A percentile compares a stretch with the other conserved stretches of the same genome.
Conservation (phyloP, 2,113 vertebrate species). For the Ramphastos sulfuratus region DNA sequence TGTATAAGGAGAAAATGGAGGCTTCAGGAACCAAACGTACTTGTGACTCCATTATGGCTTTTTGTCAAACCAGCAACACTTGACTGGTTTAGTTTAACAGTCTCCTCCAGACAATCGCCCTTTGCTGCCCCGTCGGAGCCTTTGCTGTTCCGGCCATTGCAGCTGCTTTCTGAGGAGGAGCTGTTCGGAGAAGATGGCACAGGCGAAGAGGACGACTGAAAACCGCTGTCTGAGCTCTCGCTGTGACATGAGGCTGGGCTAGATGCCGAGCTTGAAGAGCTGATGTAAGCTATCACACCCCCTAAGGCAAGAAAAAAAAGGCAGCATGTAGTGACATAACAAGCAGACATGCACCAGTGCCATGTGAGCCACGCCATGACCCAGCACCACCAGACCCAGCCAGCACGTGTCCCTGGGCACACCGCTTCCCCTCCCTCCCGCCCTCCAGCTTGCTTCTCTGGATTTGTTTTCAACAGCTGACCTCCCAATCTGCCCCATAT, state of each 20-base stretch:
- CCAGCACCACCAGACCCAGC: slow-evolving; percentile 54
- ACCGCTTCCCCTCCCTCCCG: not conserved
- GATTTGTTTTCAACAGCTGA: not conserved
- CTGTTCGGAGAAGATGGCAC: slow-evolving; percentile 85
- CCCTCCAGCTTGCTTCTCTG: not conserved
- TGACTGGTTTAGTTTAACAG: slow-evolving; percentile 79
- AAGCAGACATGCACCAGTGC: slow-evolving; percentile 45
- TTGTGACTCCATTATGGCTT: slow-evolving; percentile 87
- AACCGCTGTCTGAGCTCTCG: slow-evolving; percentile 87
- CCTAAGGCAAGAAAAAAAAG: slow-evolving; percentile 76
- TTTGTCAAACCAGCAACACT: slow-evolving; percentile 75
- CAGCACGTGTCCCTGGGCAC: slow-evolving; percentile 19
- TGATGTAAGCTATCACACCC: slow-evolving; percentile 96
- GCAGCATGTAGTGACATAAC: slow-evolving; percentile 51
- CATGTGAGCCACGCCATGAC: slow-evolving; percentile 52
- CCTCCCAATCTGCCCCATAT: not conserved
- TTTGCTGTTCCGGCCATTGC: slow-evolving; percentile 62
- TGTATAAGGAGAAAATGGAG: fast-evolving
- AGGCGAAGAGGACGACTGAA: slow-evolving; percentile 83
- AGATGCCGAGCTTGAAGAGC: slow-evolving; percentile 90
- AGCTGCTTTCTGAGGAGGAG: slow-evolving; percentile 72
- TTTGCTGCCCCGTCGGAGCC: slow-evolving; percentile 65
- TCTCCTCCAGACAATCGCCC: slow-evolving; percentile 73
- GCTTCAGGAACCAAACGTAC: slow-evolving; percentile 74
- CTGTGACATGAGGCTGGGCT: slow-evolving; percentile 90